These are phyloP conservation scores for Onthophagus taurus DNA, from an alignment of 1,140 invertebrate genomes.

Conservation along the genomic window DNA sequence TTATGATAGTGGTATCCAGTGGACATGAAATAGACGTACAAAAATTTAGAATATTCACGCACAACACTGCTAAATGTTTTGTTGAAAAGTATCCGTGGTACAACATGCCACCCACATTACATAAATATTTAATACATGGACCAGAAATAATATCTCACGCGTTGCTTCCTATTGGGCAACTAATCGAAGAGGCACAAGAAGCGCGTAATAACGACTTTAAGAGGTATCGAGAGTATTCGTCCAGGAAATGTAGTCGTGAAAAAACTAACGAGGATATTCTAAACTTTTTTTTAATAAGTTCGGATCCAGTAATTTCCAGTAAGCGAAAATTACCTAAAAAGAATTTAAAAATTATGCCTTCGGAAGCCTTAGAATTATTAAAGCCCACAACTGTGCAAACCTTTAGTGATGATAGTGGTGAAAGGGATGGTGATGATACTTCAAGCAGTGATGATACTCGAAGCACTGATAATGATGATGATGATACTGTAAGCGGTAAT, in stretches of 20 bases:
- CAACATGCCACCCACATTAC: conserved; percentile 16
- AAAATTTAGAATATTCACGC: neutral
- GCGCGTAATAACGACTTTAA: conserved; percentile 10
- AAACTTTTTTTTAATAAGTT: conserved; percentile 8
- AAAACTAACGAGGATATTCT: conserved; percentile 9
- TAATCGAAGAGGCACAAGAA: conserved; percentile 11
- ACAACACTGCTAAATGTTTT: conserved; percentile 14
- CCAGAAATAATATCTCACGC: conserved; percentile 12
- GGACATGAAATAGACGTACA: conserved; percentile 3
- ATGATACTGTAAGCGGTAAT: too few relatives aligned
- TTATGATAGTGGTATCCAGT: conserved; percentile 5
- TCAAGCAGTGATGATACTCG: too few relatives aligned
- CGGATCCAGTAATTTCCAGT: conserved; percentile 1
- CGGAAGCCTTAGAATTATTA: neutral
- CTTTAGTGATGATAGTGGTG: too few relatives aligned
- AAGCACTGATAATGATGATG: too few relatives aligned
- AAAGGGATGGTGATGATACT: too few relatives aligned
- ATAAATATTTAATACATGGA: conserved; percentile 15
- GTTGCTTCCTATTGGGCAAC: conserved; percentile 15
- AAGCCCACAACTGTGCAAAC: too few relatives aligned
- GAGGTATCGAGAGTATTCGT: neutral
- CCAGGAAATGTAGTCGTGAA: conserved; percentile 7
- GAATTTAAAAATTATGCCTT: neutral
- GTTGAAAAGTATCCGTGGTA: conserved; percentile 15
- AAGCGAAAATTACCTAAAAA: neutral